Evolutionary conservation across 2,113 vertebrate species (phyloP), one percentile per base, ranked within the genome.

Genomic region (Cyphomyrus plagiostoma): DNA sequence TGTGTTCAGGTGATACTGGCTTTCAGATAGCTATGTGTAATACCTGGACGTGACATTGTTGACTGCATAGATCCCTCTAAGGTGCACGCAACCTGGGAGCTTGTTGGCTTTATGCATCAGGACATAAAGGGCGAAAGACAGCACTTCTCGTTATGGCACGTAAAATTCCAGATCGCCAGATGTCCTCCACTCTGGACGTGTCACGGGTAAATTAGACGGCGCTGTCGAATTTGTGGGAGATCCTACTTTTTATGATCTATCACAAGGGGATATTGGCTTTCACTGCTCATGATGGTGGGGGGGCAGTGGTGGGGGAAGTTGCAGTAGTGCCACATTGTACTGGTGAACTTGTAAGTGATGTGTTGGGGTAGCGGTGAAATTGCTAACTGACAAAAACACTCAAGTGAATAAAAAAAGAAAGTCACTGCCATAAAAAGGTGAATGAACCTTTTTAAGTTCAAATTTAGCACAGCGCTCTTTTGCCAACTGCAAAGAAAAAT

Each of bases 341-440:
- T 13, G 62, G 56, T 56, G 62, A 89, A 77, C 66, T 88, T 77
- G 48, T 77, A n/a, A 88, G 62, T 46, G 9, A 39, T 53, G 15
- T 4, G 46, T 74, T 86, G 11, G n/a, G 23, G 45, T 62, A 52
- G 17, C 53, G 45, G 48, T 90, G 90, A 89, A 93, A 90, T 86
- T 30, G 88, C 35, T 45, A 50, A 85, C 9, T 49, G 21, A 84
- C 82, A 84, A 84, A 84, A 84, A 84, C 7, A 19, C 49, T 86
- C 49, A 52, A 52, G n/a, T n/a, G 48, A 19, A 13, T n/a, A 52
- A 84, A 84, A 48, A 46, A 45, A 35, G 4, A 52, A 30, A 86
- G 4, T 52, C 26, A 35, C 0, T 21, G n/a, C 5, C n/a, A 53
- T 46, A 15, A 26, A 30, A 87, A 50, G 85, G 49, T 48, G 50